Conservation (phyloP, 2,888 invertebrate species). For the Amphiduros pacificus region DNA sequence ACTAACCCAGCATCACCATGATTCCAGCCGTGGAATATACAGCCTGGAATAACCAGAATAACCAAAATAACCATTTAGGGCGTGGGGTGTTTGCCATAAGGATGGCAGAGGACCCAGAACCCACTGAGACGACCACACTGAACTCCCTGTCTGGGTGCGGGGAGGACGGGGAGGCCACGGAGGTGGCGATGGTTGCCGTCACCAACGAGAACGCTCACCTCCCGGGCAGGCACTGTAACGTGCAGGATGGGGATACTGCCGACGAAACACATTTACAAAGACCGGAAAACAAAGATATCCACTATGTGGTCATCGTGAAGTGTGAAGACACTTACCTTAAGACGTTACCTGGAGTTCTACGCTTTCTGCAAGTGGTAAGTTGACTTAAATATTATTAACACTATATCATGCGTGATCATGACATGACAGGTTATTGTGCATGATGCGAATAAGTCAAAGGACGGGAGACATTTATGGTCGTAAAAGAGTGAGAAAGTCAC, state of each 20-base stretch:
- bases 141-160: not conserved
- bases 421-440: too few relatives aligned
- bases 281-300: not conserved
- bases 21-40: too few relatives aligned
- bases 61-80: too few relatives aligned
- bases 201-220: constrained; percentile 1
- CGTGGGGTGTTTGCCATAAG: too few relatives aligned
- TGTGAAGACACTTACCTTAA: constrained; percentile 14
- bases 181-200: constrained; percentile 13
- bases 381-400: not conserved
- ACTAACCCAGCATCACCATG: too few relatives aligned
- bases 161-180: not conserved
- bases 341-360: constrained; percentile 10
- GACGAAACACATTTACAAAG: constrained; percentile 4
- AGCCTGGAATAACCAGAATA: too few relatives aligned
- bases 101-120: constrained; percentile 10
- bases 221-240: not conserved
- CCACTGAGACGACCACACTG: constrained; percentile 11
- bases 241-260: constrained; percentile 2
- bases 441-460: too few relatives aligned
- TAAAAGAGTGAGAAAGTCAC: too few relatives aligned
- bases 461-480: too few relatives aligned
- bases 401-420: too few relatives aligned
- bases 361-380: constrained; percentile 19
- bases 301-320: constrained; percentile 11